Percentiles rank a stretch among this genome's conserved stretches.
phyloP scores from a whole-genome alignment of 1,140 invertebrate species.

The Drosophila dunni region DNA sequence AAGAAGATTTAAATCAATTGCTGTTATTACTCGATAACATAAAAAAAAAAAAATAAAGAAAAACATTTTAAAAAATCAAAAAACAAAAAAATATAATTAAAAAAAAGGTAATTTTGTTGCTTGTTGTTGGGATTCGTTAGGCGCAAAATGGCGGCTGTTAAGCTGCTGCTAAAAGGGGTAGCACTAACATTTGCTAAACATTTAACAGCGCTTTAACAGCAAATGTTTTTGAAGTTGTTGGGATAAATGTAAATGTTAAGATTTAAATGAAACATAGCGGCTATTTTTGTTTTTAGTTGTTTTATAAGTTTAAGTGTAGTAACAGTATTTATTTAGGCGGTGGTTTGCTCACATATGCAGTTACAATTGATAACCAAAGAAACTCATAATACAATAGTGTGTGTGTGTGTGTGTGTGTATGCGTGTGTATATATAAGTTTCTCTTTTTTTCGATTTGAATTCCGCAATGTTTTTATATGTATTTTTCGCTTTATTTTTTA shows the following conservation, averaged over 20 bases:
- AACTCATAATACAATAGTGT: constrained; percentile 23
- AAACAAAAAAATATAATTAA: not conserved
- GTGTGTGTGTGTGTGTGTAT: constrained; percentile 16
- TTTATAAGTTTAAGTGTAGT: constrained; percentile 23
- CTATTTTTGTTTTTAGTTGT: constrained; percentile 21
- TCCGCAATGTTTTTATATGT: not conserved
- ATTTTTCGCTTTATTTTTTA: not conserved
- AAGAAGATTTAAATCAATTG: constrained; percentile 14
- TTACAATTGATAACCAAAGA: constrained; percentile 14
- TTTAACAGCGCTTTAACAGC: constrained; percentile 16
- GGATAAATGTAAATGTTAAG: not conserved
- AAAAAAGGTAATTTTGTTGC: constrained; percentile 13
- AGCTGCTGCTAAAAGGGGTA: constrained; percentile 14
- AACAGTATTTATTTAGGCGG: constrained; percentile 65
- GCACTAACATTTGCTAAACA: constrained; percentile 17
- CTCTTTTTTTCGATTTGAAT: not conserved
- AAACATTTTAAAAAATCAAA: not conserved
- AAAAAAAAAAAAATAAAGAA: not conserved
- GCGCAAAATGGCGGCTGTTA: constrained; percentile 13
- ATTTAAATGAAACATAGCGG: constrained; percentile 5
- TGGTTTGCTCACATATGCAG: constrained; percentile 61
- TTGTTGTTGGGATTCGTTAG: constrained; percentile 20
- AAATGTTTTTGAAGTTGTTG: not conserved
- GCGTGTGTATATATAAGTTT: constrained; percentile 1
- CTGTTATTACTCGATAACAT: constrained; percentile 4